Conservation (phyloP, 2,113 vertebrate species). For the Zeus faber region DNA sequence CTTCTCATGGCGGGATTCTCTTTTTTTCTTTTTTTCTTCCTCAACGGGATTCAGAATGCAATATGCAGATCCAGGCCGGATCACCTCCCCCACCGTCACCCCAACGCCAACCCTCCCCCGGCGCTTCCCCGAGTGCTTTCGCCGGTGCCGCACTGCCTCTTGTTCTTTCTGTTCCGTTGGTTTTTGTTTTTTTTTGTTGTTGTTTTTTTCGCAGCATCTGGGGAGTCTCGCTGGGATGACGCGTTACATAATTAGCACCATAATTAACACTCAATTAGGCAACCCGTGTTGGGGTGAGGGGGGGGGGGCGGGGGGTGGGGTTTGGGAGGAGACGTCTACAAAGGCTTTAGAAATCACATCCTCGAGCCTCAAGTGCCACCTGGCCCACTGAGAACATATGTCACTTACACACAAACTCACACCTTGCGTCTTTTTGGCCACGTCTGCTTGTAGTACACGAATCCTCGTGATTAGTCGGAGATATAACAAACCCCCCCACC, state of each 20-base stretch:
- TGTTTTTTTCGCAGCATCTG: conserved; percentile 64
- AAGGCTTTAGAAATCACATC: conserved; percentile 52
- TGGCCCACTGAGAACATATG: conserved; percentile 43
- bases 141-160: neutral
- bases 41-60: conserved; percentile 13
- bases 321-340: conserved; percentile 55
- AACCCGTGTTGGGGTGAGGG: conserved; percentile 45
- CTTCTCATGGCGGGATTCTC: neutral
- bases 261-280: conserved; percentile 75
- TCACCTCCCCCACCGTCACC: neutral
- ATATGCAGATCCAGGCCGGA: conserved; percentile 31
- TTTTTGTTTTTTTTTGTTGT: neutral
- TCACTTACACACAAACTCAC: conserved; percentile 10
- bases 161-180: neutral
- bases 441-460: neutral
- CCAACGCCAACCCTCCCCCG: neutral
- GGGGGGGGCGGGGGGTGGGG: conserved; percentile 58
- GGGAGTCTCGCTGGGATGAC: conserved; percentile 58
- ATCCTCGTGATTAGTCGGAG: neutral
- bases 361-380: conserved; percentile 42
- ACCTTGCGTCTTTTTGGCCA: neutral
- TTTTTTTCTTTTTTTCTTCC: neutral
- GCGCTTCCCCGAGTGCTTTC: neutral
- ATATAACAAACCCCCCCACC: neutral
- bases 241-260: conserved; percentile 72